Base-by-base conservation (phyloP, 1,140 invertebrate species). In the Agrilus planipennis region DNA sequence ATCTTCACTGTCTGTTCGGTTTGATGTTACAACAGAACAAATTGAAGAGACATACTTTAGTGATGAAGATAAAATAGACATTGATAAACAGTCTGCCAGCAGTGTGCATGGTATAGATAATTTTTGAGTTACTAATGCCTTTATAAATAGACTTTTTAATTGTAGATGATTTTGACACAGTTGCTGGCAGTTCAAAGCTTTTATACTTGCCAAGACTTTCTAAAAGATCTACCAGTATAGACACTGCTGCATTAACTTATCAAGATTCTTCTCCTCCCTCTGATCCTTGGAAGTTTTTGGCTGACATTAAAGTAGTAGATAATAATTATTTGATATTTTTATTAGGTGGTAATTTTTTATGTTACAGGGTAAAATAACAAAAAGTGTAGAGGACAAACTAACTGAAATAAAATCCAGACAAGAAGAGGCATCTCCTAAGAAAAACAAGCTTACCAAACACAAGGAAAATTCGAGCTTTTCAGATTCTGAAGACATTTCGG, bases 21-120 rank as follows among this genome's bases (percentile, higher is more conserved):
- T 80, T 52, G 77, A 79, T 65, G 74, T 76, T 19, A 79, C 72
- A 49, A 76, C 77, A 50, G 77, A 82, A 49, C 75, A 79, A 58
- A 55, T 82, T 39, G 77, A 81, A 49, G 76, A 80, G 55, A 47
- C 81, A 5, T 77, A 71, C 51, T 65, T 69, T 20, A 70, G 67
- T 35, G 75, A 77, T 51, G 75, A 78, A 14, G 74, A 77, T 47
- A 70, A 74, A 44, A 40, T 40, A 36, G 36, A 42, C 4, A 25
- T n/a, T n/a, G n/a, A n/a, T n/a, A 29, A 18, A 3, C 18, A 6
- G 6, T 5, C 12, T 14, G 18, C 28, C 22, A 38, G 9, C 18
- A 23, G 25, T 12, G 15, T 10, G 28, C 31, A 22, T 15, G 3
- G 18, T 25, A 16, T 31, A 16, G 18, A 15, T 18, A 18, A 27